Evolutionary conservation across 2,797 vertebrate species (phyloP), one percentile per base, ranked within the genome.

Genomic region (Basileuterus tristriatus): DNA sequence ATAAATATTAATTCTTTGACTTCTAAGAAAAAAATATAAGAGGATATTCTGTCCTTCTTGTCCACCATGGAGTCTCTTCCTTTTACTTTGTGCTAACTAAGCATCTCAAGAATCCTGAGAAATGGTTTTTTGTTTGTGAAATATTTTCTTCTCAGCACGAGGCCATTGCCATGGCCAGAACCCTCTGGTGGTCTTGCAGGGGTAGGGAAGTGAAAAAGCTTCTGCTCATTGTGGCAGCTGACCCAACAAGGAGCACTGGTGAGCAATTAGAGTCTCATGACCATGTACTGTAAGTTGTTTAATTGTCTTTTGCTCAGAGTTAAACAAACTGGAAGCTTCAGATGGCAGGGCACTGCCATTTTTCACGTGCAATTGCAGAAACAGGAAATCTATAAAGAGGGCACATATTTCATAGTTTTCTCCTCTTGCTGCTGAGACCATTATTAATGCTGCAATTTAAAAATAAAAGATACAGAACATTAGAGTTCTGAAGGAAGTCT

Each of bases 341-440:
- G 72, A 63, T 86, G 90, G 94, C 63, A 87, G 60, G 69, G 76
- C 81, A 49, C 24, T 87, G 72, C 94, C 58, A 83, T 97, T 97
- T 96, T 96, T 95, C 94, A 93, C 84, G 64, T 9, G 89, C 74
- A 92, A 91, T 37, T 91, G 74, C 79, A 91, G 83, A 59, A 96
- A 94, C 85, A 93, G 94, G 77, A 94, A 96, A 95, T 96, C 94
- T 94, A 94, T 96, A 94, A 94, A 84, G 76, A 81, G 74, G 74
- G 71, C 70, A 78, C 71, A 83, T 87, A 94, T 77, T 95, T 95
- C 78, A 78, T 89, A 47, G 2, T 87, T 88, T 87, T 89, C 77
- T 95, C 32, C 24, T 46, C 89, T 94, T 83, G 80, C 93, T 86
- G 52, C 91, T 46, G 84, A 91, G 93, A 80, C 69, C 53, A 53